Percentiles rank a stretch among this genome's conserved stretches.
These are phyloP conservation scores for Gephyroberyx darwinii DNA, from an alignment of 2,797 vertebrate species.

Conservation along the genomic window DNA sequence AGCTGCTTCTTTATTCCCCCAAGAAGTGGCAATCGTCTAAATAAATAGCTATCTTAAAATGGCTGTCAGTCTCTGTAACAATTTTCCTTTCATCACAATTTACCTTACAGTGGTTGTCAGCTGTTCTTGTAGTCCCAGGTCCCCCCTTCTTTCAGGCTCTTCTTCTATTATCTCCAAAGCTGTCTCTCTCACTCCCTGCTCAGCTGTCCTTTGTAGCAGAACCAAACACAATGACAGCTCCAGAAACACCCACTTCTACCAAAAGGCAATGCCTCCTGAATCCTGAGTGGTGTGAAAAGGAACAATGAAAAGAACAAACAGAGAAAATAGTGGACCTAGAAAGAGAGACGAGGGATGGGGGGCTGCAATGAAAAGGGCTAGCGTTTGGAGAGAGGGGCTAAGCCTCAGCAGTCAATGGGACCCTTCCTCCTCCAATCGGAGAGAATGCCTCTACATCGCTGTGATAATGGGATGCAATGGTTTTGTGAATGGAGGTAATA, in stretches of 20 bases:
- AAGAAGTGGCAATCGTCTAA: slow-evolving; percentile 61
- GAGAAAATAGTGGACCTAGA: slow-evolving; percentile 59
- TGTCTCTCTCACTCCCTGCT: slow-evolving; percentile 69
- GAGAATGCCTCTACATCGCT: slow-evolving; percentile 83
- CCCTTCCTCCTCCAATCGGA: slow-evolving; percentile 80
- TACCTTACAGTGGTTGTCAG: slow-evolving; percentile 67
- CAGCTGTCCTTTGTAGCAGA: slow-evolving; percentile 79
- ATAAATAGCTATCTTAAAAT: slow-evolving; percentile 71
- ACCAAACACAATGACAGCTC: slow-evolving; percentile 79
- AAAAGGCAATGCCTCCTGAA: slow-evolving; percentile 70
- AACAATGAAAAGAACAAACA: slow-evolving; percentile 68
- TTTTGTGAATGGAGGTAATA: slow-evolving; percentile 85
- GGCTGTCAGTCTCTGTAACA: slow-evolving; percentile 71
- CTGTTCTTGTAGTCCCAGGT: slow-evolving; percentile 69
- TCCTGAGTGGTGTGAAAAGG: slow-evolving; percentile 71
- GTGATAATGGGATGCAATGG: slow-evolving; percentile 81
- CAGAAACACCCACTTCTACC: slow-evolving; percentile 80
- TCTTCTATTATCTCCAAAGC: slow-evolving; percentile 73
- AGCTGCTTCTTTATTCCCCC: slow-evolving; percentile 58
- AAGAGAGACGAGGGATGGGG: slow-evolving; percentile 62
- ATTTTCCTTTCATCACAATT: slow-evolving; percentile 74
- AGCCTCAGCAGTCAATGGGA: slow-evolving; percentile 83
- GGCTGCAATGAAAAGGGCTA: slow-evolving; percentile 77
- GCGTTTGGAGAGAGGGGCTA: slow-evolving; percentile 77
- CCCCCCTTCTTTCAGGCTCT: slow-evolving; percentile 64